Conservation (phyloP, 2,888 invertebrate genomes). For the Drosophila testacea region DNA sequence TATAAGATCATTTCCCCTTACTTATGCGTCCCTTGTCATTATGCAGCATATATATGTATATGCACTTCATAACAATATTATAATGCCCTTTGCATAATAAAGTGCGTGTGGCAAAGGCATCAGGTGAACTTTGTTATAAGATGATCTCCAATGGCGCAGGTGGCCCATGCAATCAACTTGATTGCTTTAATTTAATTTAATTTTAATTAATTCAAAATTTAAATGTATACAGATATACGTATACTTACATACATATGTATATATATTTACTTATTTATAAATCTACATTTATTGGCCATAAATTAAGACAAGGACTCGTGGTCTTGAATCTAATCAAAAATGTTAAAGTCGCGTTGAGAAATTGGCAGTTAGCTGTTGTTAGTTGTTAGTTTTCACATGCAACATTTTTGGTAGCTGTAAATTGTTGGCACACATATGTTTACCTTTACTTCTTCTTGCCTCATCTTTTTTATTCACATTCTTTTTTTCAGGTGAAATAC, state of each 20-base stretch:
- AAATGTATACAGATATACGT: constrained; percentile 2
- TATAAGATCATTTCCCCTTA: no score
- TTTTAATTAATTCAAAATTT: constrained; percentile 78
- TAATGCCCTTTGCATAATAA: constrained; percentile 39
- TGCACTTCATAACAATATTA: constrained; percentile 11
- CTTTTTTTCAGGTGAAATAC: constrained; percentile 86
- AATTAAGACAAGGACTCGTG: constrained; percentile 27
- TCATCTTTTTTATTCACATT: background rate
- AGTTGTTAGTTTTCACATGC: constrained; percentile 21
- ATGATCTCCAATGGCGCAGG: constrained; percentile 39
- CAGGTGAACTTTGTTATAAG: background rate
- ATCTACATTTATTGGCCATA: constrained; percentile 33
- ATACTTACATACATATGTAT: background rate
- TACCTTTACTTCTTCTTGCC: constrained; percentile 27
- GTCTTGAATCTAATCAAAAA: constrained; percentile 62
- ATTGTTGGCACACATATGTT: constrained; percentile 24
- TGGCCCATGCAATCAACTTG: constrained; percentile 69
- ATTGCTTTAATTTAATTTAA: constrained; percentile 78
- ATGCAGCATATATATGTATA: constrained; percentile 2
- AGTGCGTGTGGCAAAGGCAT: constrained; percentile 8
- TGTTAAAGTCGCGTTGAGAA: constrained; percentile 3
- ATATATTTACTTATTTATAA: background rate
- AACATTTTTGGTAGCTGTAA: constrained; percentile 21
- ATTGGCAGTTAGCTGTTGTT: constrained; percentile 11
- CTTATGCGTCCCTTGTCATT: background rate